phyloP scores from a whole-genome alignment of 2,797 vertebrate species.

The Pangasius macronema region DNA sequence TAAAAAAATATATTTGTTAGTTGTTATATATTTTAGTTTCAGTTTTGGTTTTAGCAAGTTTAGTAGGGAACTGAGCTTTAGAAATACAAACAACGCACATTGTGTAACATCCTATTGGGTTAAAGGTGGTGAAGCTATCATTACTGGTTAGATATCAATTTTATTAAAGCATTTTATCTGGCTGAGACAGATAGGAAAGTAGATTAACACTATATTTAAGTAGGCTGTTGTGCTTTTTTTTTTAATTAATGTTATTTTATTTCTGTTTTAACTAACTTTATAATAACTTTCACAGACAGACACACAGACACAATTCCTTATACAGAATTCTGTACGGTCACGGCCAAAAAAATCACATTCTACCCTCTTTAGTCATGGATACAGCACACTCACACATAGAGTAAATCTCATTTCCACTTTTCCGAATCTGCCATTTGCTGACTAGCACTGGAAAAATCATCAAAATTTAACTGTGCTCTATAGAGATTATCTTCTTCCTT shows the following conservation, averaged over 20 bases:
- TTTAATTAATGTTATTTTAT: neutral
- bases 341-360: neutral
- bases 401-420: neutral
- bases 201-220: neutral
- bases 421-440: conserved; percentile 7
- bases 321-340: neutral
- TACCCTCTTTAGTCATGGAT: neutral
- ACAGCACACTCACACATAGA: neutral
- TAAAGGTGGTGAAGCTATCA: neutral
- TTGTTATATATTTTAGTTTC: neutral
- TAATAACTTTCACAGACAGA: neutral
- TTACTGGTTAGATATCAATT: neutral
- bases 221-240: neutral
- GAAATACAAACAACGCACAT: neutral
- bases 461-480: conserved; percentile 15
- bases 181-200: neutral
- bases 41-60: neutral
- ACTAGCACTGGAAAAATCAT: conserved; percentile 25
- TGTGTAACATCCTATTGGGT: neutral
- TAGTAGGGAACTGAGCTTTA: neutral
- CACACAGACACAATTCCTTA: neutral
- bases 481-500: conserved; percentile 24
- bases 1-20: neutral
- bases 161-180: neutral
- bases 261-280: neutral